Base-by-base conservation (phyloP, 2,797 vertebrate species). In the Lerista edwardsae region DNA sequence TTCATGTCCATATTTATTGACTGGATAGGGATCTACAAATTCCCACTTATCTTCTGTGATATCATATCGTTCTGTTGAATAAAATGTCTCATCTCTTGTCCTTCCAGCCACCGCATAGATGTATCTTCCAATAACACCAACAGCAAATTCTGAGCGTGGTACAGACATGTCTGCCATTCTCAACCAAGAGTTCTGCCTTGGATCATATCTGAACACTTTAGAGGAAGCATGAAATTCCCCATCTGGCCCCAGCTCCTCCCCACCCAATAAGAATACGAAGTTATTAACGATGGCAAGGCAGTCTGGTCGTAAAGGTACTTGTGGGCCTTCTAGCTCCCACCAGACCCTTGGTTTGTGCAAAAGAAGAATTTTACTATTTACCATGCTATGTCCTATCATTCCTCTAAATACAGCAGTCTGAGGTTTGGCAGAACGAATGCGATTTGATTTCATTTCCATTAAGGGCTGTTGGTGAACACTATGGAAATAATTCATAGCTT, bases 351-450 rank as follows among this genome's bases (percentile, higher is more conserved):
- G 98, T 82, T 98, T 98, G 96, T 99, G 98, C 92, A 99, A 95
- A 67, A 99, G 97, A 87, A 99, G 97, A 93, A 99, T 99, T 96
- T 99, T 99, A 95, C 98, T 99, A 95, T 99, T 99, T 91, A 99
- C 98, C 98, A 99, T 99, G 93, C 98, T 99, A 96, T 99, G 98
- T 86, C 98, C 98, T 90, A 99, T 99, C 98, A 99, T 99, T 73
- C 98, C 98, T 91, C 98, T 96, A 96, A 99, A 99, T 82, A 99
- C 98, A 84, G 98, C 98, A 29, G 98, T 99, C 96, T 99, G 98
- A 17, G 98, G 97, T 87, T 98, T 98, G 84, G 98, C 97, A 19
- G 98, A 99, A 93, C 98, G 98, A 92, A 99, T 99, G 69, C 97
- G 98, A 96, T 98, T 99, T 84, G 98, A 97, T 92, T 98, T 98